Evolutionary conservation across 2,113 vertebrate genomes (phyloP), one percentile per base, ranked within the genome.

Genomic region (Plestiodon gilberti): DNA sequence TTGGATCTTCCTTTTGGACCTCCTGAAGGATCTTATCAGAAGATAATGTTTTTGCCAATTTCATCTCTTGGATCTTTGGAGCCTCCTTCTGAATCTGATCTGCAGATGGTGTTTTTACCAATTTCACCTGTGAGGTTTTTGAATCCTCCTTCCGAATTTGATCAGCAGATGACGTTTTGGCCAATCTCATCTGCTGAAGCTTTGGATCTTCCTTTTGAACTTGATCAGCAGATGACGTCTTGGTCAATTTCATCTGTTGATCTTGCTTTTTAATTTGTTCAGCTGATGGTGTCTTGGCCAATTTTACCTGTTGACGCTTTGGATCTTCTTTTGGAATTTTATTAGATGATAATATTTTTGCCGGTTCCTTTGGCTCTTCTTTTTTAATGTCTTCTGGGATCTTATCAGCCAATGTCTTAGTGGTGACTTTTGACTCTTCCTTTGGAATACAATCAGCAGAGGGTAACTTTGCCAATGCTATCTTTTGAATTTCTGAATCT

Each of bases 81-180:
- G 92, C 93, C 73, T 91, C 88, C 67, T 90, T 87, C 62, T 84
- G 90, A 61, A 85, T 90, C 85, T 85, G 92, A 81, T 95, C 93
- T 87, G 92, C 74, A 0, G 90, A 84, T 59, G 73, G 81, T 69
- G 80, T 89, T 90, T 94, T 95, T 84, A 92, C 90, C 38, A 91
- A 61, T 93, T 96, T 95, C 85, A 87, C 86, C 65, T 92, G 92
- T 1, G 89, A 85, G 35, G 81, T 69, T 90, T 95, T 96, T 88
- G 92, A 87, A 83, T 82, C 35, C 74, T 96, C 96, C n/a, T n/a
- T n/a, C 90, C 89, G 95, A 82, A 78, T 0, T 57, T 93, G 78
- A 35, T 81, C 85, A 55, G 57, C 74, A 55, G 64, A 89, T 79
- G 81, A 74, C 52, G 77, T 74, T 79, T 94, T 92, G 85, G 79